phyloP scores from a whole-genome alignment of 2,888 invertebrate genomes.

The Patella ulyssiponensis region DNA sequence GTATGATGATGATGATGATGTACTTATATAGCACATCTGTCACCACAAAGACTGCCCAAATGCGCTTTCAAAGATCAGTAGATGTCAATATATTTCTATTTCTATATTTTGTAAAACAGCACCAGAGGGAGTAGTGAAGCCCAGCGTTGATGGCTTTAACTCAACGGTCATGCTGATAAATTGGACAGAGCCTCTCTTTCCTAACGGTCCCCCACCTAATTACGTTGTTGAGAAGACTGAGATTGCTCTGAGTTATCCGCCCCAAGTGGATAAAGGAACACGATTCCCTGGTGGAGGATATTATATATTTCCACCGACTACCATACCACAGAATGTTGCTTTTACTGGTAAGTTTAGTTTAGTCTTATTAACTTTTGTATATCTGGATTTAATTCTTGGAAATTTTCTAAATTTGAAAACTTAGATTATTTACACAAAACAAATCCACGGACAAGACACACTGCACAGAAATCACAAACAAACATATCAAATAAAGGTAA shows the following conservation, averaged over 20 bases:
- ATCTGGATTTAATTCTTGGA: too few relatives aligned
- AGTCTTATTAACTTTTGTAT: too few relatives aligned
- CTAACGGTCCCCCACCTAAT: conserved; percentile 66
- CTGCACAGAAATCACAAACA: too few relatives aligned
- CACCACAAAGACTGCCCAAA: too few relatives aligned
- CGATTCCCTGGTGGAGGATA: conserved; percentile 69
- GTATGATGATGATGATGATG: too few relatives aligned
- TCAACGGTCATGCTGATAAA: conserved; percentile 60
- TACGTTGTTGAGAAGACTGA: conserved; percentile 65
- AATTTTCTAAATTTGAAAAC: too few relatives aligned
- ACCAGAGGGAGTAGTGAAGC: conserved; percentile 58
- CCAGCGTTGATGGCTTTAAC: conserved; percentile 60
- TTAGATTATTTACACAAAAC: too few relatives aligned
- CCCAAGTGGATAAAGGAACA: conserved; percentile 65
- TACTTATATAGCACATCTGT: too few relatives aligned
- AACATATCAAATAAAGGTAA: too few relatives aligned
- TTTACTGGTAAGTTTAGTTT: conserved; percentile 63
- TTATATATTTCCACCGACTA: conserved; percentile 64
- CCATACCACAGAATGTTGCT: conserved; percentile 65
- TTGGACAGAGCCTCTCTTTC: conserved; percentile 63
- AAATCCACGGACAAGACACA: too few relatives aligned
- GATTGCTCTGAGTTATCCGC: conserved; percentile 67
- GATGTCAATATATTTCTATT: background rate
- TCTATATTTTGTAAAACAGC: conserved; percentile 45
- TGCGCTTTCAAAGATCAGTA: too few relatives aligned